Evolutionary conservation across 2,113 vertebrate species (phyloP).

Genomic region (Antennarius striatus): DNA sequence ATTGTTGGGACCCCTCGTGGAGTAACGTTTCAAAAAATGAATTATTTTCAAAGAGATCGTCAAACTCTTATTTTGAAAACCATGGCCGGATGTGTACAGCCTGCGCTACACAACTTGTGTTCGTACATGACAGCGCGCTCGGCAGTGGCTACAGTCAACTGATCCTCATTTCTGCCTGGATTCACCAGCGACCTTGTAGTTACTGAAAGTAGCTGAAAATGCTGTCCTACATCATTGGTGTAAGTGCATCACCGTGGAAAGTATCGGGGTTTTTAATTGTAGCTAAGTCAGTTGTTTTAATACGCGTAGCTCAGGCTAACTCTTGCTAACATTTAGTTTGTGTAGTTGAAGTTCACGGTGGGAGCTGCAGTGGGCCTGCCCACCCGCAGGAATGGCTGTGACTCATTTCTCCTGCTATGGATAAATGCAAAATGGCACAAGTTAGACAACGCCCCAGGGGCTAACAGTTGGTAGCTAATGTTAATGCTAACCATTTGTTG

Average conservation of each 20-base stretch:
- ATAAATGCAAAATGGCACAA: constrained; percentile 3
- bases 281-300: no score
- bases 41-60: no score
- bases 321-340: constrained; percentile 1
- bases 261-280: no score
- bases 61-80: constrained; percentile 14
- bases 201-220: constrained; percentile 32
- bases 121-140: not conserved
- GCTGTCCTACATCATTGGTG: constrained; percentile 70
- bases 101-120: rapidly evolving
- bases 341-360: not conserved
- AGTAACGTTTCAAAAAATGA: not conserved
- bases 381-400: constrained; percentile 35
- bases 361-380: not conserved
- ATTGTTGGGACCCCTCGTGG: rapidly evolving
- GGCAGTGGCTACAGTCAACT: not conserved
- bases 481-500: constrained; percentile 33
- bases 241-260: constrained; percentile 47
- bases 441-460: constrained; percentile 37
- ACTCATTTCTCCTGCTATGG: constrained; percentile 59
- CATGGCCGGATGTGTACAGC: constrained; percentile 1
- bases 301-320: not conserved
- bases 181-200: not conserved
- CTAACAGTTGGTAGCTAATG: constrained; percentile 6
- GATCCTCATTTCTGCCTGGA: not conserved